These are phyloP conservation scores for Heliocidaris erythrogramma DNA, from an alignment of 35 echinoderm and acorn worm species.

Conservation along the genomic window DNA sequence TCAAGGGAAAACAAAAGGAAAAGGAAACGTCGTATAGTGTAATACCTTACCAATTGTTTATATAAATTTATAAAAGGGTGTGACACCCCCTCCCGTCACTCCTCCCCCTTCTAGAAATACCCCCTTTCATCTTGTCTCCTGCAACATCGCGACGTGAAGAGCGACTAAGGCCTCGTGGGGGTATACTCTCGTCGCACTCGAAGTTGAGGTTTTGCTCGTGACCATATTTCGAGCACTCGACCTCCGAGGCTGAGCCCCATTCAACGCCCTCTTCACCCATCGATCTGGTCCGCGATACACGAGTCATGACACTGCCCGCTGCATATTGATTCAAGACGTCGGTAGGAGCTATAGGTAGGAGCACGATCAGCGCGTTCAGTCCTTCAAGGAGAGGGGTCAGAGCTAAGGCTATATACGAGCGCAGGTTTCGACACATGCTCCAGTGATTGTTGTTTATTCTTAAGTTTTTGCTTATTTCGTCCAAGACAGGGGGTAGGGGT, in stretches of 20 bases:
- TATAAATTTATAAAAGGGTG: no score
- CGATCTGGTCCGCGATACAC: conserved; percentile 13
- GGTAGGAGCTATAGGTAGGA: no score
- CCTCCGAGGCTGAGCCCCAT: conserved; percentile 17
- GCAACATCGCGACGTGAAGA: neutral
- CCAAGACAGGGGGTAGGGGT: no score
- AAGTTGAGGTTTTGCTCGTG: neutral
- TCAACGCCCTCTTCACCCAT: neutral
- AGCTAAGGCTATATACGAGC: no score
- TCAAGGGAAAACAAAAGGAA: no score
- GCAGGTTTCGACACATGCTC: no score
- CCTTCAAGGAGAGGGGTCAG: neutral
- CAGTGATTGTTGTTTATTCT: no score
- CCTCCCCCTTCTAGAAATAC: no score
- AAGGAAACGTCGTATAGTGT: no score
- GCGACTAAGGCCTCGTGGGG: neutral
- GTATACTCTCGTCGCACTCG: neutral
- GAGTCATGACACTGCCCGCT: neutral
- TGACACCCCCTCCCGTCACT: no score
- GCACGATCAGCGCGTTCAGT: neutral
- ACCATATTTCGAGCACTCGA: conserved; percentile 33
- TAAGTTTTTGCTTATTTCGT: no score
- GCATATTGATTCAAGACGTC: conserved; percentile 20
- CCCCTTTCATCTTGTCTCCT: neutral
- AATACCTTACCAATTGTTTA: no score